Evolutionary conservation across 2,797 vertebrate genomes (phyloP), one percentile per base, ranked within the genome.

Genomic region (Enteromius argenteus): DNA sequence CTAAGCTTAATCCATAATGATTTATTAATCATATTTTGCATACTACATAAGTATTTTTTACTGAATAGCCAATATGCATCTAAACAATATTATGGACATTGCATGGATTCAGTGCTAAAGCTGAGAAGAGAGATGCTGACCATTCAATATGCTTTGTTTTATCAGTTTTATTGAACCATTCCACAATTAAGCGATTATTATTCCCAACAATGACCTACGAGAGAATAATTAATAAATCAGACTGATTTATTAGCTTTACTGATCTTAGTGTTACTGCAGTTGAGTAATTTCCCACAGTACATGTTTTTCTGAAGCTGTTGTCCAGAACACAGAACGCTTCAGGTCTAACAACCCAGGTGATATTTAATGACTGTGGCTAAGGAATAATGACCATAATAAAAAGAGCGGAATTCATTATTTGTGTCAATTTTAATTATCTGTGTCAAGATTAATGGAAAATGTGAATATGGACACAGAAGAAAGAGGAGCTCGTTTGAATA

Each of bases 381-480:
- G 72, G 78, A 90, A 83, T 91, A 91, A 92, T 86, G 88, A 86
- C 3, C 46, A 79, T 86, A 89, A 91, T 93, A 93, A 92, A 91
- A 91, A 92, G 81, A 87, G 80, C 66, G 1, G 86, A 79, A 90
- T 92, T 90, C 88, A 92, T 90, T 91, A 92, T 66, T 39, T 85
- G 73, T 87, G 88, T 88, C 39, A 11, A 42, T 42, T 42, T 42
- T 11, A 42, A 42, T 42, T 11, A 32, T 90, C 92, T 92, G 86
- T 87, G 78, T 86, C 14, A 85, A 92, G 91, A 92, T 90, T 93
- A 92, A 94, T 91, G 88, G 90, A 80, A 84, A 90, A 93, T 91
- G 91, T 94, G 92, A 90, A 91, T 91, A 93, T 90, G 89, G 91
- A 89, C 91, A 90, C 91, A 90, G 88, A 91, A 91, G 90, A 91